A percentile compares a stretch with the other conserved stretches of the same genome.
Evolutionary conservation across 2,113 vertebrate genomes (phyloP).

Genomic region (Lamprotornis superbus): DNA sequence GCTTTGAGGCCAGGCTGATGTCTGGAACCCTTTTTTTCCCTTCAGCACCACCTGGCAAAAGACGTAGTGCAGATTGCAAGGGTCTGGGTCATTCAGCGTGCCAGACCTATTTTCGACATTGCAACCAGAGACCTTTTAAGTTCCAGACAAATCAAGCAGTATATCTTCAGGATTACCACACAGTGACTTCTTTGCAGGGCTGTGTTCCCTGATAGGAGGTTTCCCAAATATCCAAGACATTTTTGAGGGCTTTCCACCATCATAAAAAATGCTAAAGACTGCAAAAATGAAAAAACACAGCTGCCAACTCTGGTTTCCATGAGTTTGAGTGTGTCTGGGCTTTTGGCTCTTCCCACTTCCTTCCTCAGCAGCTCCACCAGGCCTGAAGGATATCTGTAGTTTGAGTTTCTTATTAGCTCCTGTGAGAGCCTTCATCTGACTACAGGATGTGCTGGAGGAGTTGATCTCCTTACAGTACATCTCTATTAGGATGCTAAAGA

Average conservation of each 20-base stretch:
- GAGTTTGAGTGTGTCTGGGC: background rate
- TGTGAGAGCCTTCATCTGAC: background rate
- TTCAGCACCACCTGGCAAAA: constrained; percentile 21
- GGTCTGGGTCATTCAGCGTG: background rate
- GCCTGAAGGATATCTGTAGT: background rate
- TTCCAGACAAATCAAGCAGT: background rate
- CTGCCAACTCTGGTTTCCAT: background rate
- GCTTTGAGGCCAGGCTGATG: constrained; percentile 23
- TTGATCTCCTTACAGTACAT: background rate
- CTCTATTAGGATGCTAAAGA: background rate
- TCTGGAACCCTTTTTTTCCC: background rate
- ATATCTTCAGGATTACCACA: background rate
- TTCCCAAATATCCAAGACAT: constrained; percentile 11
- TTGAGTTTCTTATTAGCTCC: background rate
- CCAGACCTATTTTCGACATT: background rate
- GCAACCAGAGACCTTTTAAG: background rate
- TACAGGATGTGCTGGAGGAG: background rate
- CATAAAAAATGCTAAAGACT: background rate
- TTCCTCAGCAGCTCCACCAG: background rate
- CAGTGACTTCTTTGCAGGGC: background rate
- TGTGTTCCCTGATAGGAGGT: background rate
- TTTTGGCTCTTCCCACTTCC: background rate
- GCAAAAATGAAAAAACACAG: background rate
- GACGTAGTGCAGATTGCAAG: background rate
- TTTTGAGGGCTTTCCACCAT: constrained; percentile 10